A percentile compares a stretch with the other conserved stretches of the same genome.
These are phyloP conservation scores for Pristionchus mayeri DNA, from an alignment of 2,888 invertebrate species.

Conservation along the genomic window DNA sequence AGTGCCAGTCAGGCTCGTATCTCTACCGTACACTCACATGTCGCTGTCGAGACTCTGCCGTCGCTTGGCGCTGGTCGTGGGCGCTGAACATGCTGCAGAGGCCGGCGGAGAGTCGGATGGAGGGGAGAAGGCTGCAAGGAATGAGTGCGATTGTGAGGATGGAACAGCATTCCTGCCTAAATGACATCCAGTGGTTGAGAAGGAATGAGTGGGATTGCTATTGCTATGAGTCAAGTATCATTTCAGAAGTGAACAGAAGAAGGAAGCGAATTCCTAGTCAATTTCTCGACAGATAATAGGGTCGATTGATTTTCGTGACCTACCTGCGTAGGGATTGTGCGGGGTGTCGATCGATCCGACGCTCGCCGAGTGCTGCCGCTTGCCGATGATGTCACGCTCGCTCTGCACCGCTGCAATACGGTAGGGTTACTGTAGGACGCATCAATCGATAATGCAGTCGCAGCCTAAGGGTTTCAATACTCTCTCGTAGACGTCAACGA, in stretches of 20 bases:
- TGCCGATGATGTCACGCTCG: slow-evolving; percentile 66
- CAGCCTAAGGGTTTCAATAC: no score
- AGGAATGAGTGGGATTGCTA: no score
- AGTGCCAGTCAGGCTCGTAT: no score
- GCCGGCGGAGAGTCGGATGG: neutral
- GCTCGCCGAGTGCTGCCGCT: slow-evolving; percentile 52
- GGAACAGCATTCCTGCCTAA: no score
- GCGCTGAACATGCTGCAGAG: neutral
- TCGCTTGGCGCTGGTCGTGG: neutral
- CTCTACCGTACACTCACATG: neutral
- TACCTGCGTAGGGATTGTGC: slow-evolving; percentile 31
- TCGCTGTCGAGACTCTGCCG: slow-evolving; percentile 26
- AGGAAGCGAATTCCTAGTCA: neutral
- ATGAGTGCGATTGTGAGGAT: neutral
- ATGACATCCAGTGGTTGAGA: no score
- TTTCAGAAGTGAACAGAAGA: no score
- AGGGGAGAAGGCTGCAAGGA: slow-evolving; percentile 29
- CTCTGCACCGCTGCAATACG: slow-evolving; percentile 54
- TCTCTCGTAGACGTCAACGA: no score
- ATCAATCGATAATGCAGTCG: no score
- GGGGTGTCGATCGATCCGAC: slow-evolving; percentile 47
- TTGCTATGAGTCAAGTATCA: no score
- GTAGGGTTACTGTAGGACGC: neutral
- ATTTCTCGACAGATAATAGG: neutral
- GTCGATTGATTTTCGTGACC: neutral